Percentiles rank a stretch among this genome's conserved stretches.
These are phyloP conservation scores for Tupaia chinensis DNA, from an alignment of 2,113 vertebrate species.

Conservation along the genomic window DNA sequence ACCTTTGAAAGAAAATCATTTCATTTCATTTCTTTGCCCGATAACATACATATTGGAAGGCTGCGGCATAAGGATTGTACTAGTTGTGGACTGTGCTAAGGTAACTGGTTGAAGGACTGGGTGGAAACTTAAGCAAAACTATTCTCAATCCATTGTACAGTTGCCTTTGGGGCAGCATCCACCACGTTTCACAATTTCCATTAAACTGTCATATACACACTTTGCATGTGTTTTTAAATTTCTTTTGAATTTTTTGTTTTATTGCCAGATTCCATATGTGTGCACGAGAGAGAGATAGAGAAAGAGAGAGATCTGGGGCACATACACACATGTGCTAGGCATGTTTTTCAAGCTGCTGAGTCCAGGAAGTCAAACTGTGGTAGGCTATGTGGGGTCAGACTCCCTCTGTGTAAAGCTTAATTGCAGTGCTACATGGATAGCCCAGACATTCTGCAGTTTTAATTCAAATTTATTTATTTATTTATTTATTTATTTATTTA, in stretches of 20 bases:
- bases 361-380: too few species aligned
- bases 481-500: too few species aligned
- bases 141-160: background rate
- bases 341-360: too few species aligned
- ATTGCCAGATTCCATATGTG: too few species aligned
- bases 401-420: too few species aligned
- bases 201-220: background rate
- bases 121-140: background rate
- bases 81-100: background rate
- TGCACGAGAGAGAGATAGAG: too few species aligned
- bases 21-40: background rate
- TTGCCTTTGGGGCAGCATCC: background rate
- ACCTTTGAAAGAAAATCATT: background rate
- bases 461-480: background rate
- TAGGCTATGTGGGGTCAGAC: too few species aligned
- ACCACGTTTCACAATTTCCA: background rate
- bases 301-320: too few species aligned
- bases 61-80: background rate
- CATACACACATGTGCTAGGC: too few species aligned
- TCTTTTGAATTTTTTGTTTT: background rate
- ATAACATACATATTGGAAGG: background rate
- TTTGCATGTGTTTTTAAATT: background rate
- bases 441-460: background rate
- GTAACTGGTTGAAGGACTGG: background rate
- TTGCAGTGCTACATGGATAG: too few species aligned